These are phyloP conservation scores for Drosophila longiperda DNA, from an alignment of 2,888 invertebrate genomes.

Conservation along the genomic window DNA sequence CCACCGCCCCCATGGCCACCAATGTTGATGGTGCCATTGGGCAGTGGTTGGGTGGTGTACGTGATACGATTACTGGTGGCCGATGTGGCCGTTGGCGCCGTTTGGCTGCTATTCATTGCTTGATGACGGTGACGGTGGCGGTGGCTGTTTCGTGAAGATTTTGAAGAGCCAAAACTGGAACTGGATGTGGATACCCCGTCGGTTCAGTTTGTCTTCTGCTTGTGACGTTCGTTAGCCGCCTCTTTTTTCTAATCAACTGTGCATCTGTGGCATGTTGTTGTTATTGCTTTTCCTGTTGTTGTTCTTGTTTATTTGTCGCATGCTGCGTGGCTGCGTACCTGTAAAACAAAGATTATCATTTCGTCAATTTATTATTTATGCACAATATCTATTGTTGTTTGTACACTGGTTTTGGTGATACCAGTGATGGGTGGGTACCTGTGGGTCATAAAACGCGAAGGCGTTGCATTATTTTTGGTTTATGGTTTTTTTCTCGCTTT, in stretches of 20 bases:
- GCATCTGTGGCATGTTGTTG: slow-evolving; percentile 51
- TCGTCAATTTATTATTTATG: slow-evolving; percentile 53
- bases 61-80: slow-evolving; percentile 87
- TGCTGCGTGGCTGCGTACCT: slow-evolving; percentile 52
- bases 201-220: slow-evolving; percentile 31
- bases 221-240: slow-evolving; percentile 53
- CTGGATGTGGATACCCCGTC: slow-evolving; percentile 18
- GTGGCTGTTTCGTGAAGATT: slow-evolving; percentile 31
- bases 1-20: slow-evolving; percentile 75
- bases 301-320: slow-evolving; percentile 51
- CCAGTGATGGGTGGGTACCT: slow-evolving; percentile 37
- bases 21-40: slow-evolving; percentile 90
- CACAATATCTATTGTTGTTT: slow-evolving; percentile 21
- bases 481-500: slow-evolving; percentile 1
- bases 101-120: slow-evolving; percentile 83
- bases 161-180: slow-evolving; percentile 73
- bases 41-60: slow-evolving; percentile 88
- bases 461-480: slow-evolving; percentile 4
- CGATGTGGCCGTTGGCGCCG: slow-evolving; percentile 72
- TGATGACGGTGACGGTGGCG: slow-evolving; percentile 20
- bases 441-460: slow-evolving; percentile 51
- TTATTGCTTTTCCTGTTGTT: slow-evolving; percentile 32
- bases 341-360: slow-evolving; percentile 50
- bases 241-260: slow-evolving; percentile 60
- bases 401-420: slow-evolving; percentile 27